These are phyloP conservation scores for Florisuga fusca DNA, from an alignment of 2,797 vertebrate genomes.

Conservation along the genomic window DNA sequence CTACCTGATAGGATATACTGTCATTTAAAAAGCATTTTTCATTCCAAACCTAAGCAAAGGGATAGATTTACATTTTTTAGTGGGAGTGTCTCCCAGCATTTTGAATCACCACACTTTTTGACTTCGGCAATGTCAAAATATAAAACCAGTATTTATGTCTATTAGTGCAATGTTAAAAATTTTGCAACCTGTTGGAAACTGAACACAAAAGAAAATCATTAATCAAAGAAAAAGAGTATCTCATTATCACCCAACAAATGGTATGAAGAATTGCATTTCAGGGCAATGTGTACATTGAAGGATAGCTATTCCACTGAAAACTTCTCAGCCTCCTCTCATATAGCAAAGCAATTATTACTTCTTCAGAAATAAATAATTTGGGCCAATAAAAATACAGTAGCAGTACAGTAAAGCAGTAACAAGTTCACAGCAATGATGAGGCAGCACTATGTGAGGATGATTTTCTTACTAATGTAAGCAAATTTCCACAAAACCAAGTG, in stretches of 20 bases:
- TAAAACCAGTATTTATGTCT: neutral
- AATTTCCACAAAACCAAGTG: neutral
- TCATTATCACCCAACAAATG: neutral
- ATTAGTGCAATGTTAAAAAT: neutral
- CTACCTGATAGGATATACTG: neutral
- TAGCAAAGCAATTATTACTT: neutral
- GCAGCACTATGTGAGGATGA: neutral
- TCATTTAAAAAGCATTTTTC: neutral
- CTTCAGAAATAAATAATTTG: neutral
- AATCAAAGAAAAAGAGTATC: neutral
- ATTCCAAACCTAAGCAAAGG: neutral
- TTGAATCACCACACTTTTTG: neutral
- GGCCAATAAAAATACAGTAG: neutral
- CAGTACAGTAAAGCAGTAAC: neutral
- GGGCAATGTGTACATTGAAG: neutral
- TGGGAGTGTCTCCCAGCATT: neutral
- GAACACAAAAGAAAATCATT: neutral
- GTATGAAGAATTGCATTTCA: neutral
- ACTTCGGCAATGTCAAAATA: neutral
- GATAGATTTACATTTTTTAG: neutral
- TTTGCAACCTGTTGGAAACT: neutral
- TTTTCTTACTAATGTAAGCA: neutral
- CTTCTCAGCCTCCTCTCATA: constrained; percentile 27
- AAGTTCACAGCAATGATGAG: neutral
- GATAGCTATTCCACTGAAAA: constrained; percentile 55